Percentiles rank a stretch among this genome's conserved stretches.
Conservation (phyloP, 2,888 invertebrate species). For the Brenthis hecate region DNA sequence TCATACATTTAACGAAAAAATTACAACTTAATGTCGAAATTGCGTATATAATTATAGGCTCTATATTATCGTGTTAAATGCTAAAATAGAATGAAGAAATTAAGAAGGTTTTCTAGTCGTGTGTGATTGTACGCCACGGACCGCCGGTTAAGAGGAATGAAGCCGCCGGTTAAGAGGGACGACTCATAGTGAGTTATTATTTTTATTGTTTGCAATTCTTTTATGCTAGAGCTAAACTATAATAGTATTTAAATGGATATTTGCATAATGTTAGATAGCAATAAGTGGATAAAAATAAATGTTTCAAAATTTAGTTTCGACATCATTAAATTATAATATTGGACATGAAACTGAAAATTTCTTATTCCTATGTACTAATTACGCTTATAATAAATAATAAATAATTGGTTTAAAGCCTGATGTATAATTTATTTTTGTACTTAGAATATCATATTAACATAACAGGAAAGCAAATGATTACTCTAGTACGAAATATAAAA, state of each 20-base stretch:
- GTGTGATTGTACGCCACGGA: slow-evolving; percentile 57
- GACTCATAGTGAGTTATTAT: slow-evolving; percentile 57
- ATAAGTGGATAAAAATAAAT: neutral
- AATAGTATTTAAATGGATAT: slow-evolving; percentile 19
- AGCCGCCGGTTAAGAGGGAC: slow-evolving; percentile 44
- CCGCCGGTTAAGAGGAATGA: slow-evolving; percentile 66
- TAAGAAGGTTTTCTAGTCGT: slow-evolving; percentile 28
- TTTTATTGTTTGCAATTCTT: slow-evolving; percentile 47
- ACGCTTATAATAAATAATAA: neutral
- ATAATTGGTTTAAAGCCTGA: neutral
- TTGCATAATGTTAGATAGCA: slow-evolving; percentile 20
- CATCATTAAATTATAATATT: neutral
- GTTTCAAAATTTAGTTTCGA: neutral
- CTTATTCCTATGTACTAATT: no score
- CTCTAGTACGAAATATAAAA: slow-evolving; percentile 4
- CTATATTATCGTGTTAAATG: slow-evolving; percentile 31
- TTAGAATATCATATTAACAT: slow-evolving; percentile 14
- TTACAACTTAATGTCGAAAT: slow-evolving; percentile 34
- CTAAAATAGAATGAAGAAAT: slow-evolving; percentile 34
- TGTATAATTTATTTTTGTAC: slow-evolving; percentile 2
- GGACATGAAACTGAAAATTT: no score
- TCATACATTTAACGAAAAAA: slow-evolving; percentile 46
- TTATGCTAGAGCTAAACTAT: slow-evolving; percentile 38
- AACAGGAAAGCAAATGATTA: slow-evolving; percentile 4
- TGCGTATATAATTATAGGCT: slow-evolving; percentile 39